phyloP scores from a whole-genome alignment of 2,888 invertebrate species.

The Drosophila affinis region DNA sequence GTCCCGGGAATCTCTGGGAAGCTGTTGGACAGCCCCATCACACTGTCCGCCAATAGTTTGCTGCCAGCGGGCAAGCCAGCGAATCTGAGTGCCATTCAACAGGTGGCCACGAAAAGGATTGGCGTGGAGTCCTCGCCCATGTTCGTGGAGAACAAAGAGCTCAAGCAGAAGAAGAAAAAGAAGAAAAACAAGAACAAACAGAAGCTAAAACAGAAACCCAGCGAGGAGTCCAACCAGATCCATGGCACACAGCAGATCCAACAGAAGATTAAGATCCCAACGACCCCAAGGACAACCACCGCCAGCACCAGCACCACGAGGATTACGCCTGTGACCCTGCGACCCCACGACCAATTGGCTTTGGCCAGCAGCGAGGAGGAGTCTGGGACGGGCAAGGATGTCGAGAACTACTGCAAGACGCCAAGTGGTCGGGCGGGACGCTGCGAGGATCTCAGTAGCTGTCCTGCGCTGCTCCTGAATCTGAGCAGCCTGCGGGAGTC shows the following conservation, averaged over 20 bases:
- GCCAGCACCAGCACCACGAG: constrained; percentile 18
- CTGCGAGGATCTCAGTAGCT: constrained; percentile 94
- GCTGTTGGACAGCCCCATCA: constrained; percentile 56
- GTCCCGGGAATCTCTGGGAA: constrained; percentile 60
- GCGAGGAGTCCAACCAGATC: constrained; percentile 55
- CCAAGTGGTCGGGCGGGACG: constrained; percentile 91
- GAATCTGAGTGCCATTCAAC: constrained; percentile 59
- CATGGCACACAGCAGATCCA: constrained; percentile 49
- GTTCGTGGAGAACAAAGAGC: constrained; percentile 82
- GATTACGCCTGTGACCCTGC: constrained; percentile 34
- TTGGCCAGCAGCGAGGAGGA: constrained; percentile 83
- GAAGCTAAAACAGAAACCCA: constrained; percentile 78
- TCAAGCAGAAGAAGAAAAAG: constrained; percentile 80
- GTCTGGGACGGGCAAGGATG: constrained; percentile 84
- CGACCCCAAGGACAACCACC: constrained; percentile 77
- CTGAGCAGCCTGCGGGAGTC: constrained; percentile 92
- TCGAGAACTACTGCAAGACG: constrained; percentile 89
- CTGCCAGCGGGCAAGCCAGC: constrained; percentile 62
- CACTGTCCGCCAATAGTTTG: constrained; percentile 65
- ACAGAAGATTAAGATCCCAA: constrained; percentile 73
- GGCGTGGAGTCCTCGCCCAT: constrained; percentile 67
- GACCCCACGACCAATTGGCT: constrained; percentile 74
- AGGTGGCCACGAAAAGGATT: constrained; percentile 71
- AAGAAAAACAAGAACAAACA: constrained; percentile 81
- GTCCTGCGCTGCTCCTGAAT: constrained; percentile 92